Base-by-base conservation (phyloP, 2,888 invertebrate genomes). In the Laothoe populi region DNA sequence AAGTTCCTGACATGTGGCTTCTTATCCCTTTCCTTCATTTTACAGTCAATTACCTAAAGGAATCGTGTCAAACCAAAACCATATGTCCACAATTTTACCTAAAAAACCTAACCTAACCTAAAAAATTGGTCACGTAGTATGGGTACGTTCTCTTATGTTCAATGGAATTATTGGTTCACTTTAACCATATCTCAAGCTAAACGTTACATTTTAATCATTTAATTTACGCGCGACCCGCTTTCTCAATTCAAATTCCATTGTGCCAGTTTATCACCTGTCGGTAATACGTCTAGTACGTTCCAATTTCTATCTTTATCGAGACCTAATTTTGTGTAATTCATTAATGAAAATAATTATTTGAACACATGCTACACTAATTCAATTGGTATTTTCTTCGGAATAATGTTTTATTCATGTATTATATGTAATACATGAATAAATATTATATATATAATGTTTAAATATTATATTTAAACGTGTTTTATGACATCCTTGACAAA, bases 161-260 rank as follows among this genome's bases (percentile, higher is more conserved):
- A 21, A 16, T 45, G 8, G 5, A 19, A 45, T 31, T 31, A 31
- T 31, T 8, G 8, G 31, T 31, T 31, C 8, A 8, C 8, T 31
- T 31, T 5, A 31, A 21, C 45, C 19, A 23, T 13, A 23, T 46
- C 23, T 24, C 46, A 21, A 13, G 46, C 21, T 11, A 46, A 46
- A 46, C 11, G 45, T 46, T 46, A 11, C 46, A 53, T 31, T 35
- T 19, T 35, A 53, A 53, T 53, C 31, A 35, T 11, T 35, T 19
- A 53, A 35, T 53, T 53, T 53, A 53, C 35, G 19, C 31, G 11
- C 53, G 53, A 53, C 53, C 53, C 49, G 26, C 31, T 53, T 53
- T 53, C 53, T 4, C 31, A 19, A 35, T 10, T 49, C 10, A 49
- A 19, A 53, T 35, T 53, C 35, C 53, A 53, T 53, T 53, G 35